A percentile compares a stretch with the other conserved stretches of the same genome.
Conservation (phyloP, 2,888 invertebrate genomes). For the Caenorhabditis doughertyi region DNA sequence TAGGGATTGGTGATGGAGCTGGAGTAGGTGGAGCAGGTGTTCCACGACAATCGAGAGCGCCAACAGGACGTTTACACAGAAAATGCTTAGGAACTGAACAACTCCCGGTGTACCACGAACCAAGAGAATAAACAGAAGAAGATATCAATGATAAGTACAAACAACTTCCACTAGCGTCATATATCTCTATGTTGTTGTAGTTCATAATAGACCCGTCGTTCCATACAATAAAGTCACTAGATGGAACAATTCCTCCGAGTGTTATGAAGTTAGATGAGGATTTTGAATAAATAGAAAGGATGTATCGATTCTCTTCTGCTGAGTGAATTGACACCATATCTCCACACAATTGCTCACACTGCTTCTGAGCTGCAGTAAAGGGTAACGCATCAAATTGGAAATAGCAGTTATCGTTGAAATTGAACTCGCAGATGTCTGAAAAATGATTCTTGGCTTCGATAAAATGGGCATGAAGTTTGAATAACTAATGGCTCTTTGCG, state of each 20-base stretch:
- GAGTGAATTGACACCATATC: conserved; percentile 3
- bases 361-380: neutral
- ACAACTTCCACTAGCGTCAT: neutral
- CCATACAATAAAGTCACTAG: neutral
- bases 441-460: no score
- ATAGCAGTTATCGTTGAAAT: conserved; percentile 8
- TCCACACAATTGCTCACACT: conserved; percentile 12
- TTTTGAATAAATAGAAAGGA: neutral
- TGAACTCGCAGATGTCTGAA: neutral
- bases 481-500: no score
- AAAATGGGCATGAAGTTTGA: no score
- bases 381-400: neutral
- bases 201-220: conserved; percentile 2
- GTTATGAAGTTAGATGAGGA: neutral
- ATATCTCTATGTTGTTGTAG: neutral
- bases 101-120: neutral
- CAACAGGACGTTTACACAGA: neutral
- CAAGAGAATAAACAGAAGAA: neutral
- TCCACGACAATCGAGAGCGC: neutral
- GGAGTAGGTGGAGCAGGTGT: conserved; percentile 1
- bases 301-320: conserved; percentile 8
- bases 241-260: neutral
- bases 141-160: neutral
- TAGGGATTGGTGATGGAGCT: neutral
- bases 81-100: neutral